These are phyloP conservation scores for Rousettus leschenaultii DNA, from an alignment of 2,113 vertebrate species.

Conservation along the genomic window DNA sequence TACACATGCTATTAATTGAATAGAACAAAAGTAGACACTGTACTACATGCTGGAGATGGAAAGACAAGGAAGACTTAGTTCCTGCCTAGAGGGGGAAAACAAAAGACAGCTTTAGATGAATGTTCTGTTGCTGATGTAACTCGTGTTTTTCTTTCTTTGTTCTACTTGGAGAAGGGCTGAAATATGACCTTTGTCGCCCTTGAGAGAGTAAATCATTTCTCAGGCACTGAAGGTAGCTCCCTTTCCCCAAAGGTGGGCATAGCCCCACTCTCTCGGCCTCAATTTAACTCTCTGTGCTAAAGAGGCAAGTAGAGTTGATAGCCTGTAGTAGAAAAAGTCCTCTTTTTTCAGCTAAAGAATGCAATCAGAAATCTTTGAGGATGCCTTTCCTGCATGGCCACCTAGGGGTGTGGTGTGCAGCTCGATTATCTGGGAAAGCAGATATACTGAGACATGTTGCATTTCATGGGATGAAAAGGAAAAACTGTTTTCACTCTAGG, in stretches of 20 bases:
- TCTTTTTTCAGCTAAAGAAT: not conserved
- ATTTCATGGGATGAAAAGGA: not conserved
- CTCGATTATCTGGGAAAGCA: not conserved
- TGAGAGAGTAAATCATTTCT: not conserved
- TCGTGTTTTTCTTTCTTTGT: not conserved
- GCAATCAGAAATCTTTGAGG: not conserved
- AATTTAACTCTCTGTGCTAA: not conserved
- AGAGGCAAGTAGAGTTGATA: not conserved
- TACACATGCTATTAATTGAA: not conserved
- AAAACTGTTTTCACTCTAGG: not conserved
- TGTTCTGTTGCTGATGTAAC: not conserved
- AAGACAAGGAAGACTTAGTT: not conserved
- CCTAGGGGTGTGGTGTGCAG: not conserved
- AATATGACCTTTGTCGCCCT: not conserved
- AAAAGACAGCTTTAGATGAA: not conserved
- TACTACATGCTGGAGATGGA: not conserved
- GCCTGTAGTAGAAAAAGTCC: not conserved
- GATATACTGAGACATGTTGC: not conserved
- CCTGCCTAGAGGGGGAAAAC: not conserved
- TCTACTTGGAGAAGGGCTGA: not conserved
- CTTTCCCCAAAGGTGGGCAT: not conserved
- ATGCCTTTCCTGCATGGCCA: not conserved
- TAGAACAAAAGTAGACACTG: not conserved
- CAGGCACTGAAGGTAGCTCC: not conserved
- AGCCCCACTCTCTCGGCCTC: not conserved